Evolutionary conservation across 2,888 invertebrate genomes (phyloP).

Genomic region (Aelia acuminata): DNA sequence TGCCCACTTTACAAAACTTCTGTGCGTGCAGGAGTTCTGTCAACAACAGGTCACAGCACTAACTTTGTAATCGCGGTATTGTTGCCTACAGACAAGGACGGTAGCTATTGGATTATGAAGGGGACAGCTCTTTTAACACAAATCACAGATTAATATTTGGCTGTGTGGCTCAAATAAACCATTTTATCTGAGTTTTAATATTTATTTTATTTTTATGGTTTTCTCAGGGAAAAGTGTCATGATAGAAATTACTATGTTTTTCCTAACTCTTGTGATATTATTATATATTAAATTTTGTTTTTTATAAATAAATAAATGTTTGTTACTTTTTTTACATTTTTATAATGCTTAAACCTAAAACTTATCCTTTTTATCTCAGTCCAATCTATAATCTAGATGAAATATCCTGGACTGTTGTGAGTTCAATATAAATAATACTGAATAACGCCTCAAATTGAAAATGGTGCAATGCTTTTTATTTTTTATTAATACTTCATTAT

Average conservation of each 20-base stretch:
- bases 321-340: not conserved
- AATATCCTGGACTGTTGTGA: no score
- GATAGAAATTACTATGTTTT: not conserved
- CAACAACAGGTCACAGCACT: conserved; percentile 94
- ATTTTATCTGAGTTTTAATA: conserved; percentile 14
- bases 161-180: not conserved
- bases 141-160: conserved; percentile 76
- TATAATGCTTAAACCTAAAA: not conserved
- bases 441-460: no score
- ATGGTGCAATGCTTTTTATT: no score
- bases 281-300: no score
- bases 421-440: no score
- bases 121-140: conserved; percentile 90
- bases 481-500: no score
- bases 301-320: not conserved
- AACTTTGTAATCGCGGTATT: conserved; percentile 89
- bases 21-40: conserved; percentile 86
- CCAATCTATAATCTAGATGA: no score
- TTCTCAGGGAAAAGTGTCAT: not conserved
- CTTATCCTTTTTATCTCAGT: no score
- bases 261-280: not conserved
- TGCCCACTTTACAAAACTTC: conserved; percentile 92
- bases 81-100: conserved; percentile 76
- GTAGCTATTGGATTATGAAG: conserved; percentile 89
- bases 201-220: not conserved